These are phyloP conservation scores for Entelurus aequoreus DNA, from an alignment of 2,113 vertebrate species.

Conservation along the genomic window DNA sequence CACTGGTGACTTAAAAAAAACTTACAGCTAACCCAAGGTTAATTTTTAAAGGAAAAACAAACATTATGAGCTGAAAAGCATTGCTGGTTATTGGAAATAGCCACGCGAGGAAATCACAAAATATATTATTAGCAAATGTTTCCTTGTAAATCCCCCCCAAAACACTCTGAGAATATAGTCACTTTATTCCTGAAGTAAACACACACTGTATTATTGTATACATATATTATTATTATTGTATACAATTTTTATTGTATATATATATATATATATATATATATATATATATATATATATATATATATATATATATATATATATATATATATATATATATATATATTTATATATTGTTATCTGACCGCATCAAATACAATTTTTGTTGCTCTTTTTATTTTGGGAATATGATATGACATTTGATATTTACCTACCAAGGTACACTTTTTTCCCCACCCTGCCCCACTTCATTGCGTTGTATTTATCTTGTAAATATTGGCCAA, in stretches of 20 bases:
- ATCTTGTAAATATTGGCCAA: conserved; percentile 55
- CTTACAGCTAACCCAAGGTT: conserved; percentile 1
- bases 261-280: too few species aligned
- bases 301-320: too few species aligned
- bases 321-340: too few species aligned
- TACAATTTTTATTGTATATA: too few species aligned
- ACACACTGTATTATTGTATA: neutral
- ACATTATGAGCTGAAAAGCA: conserved; percentile 4
- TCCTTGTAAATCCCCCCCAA: conserved; percentile 19
- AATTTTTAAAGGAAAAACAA: neutral
- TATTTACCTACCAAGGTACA: neutral
- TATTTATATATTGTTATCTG: neutral
- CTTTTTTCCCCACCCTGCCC: conserved; percentile 13
- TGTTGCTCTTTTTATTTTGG: neutral
- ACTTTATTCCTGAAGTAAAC: neutral
- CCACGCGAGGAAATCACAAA: neutral
- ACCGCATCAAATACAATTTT: conserved; percentile 9
- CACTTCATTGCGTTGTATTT: conserved; percentile 40
- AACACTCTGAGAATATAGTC: conserved; percentile 7
- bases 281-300: too few species aligned
- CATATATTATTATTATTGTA: too few species aligned
- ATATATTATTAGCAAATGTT: neutral
- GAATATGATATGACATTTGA: neutral
- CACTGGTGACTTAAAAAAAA: conserved; percentile 1
- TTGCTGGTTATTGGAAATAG: neutral